Evolutionary conservation across 1,140 invertebrate species (phyloP).

Genomic region (Schlechtendalia chinensis): DNA sequence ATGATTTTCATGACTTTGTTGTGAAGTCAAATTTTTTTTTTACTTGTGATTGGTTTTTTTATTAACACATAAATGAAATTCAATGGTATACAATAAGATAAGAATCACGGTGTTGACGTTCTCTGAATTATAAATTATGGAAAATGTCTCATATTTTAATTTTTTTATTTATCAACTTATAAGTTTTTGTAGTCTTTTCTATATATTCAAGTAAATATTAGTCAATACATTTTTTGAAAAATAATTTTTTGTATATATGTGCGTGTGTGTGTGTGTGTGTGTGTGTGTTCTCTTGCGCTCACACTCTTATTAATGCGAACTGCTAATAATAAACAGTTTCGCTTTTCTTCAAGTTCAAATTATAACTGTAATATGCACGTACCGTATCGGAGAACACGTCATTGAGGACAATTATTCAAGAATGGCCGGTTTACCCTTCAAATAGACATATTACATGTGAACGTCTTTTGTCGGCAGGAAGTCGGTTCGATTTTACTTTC

Average conservation of each 20-base stretch:
- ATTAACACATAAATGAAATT: neutral
- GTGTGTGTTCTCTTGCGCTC: no score
- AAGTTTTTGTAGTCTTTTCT: neutral
- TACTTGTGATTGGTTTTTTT: no score
- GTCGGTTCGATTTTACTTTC: slow-evolving; percentile 1
- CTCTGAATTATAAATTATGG: neutral
- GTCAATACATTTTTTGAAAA: neutral
- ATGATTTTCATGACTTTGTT: no score
- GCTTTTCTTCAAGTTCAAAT: slow-evolving; percentile 12
- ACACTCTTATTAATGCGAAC: neutral
- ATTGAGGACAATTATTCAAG: slow-evolving; percentile 31
- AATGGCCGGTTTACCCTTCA: slow-evolving; percentile 15
- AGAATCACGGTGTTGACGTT: neutral
- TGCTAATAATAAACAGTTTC: neutral
- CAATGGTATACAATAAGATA: neutral
- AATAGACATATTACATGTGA: neutral
- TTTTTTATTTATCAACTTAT: neutral
- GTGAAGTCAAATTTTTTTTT: no score
- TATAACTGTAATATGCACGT: neutral
- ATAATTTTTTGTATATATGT: neutral
- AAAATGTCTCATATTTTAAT: neutral
- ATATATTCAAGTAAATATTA: neutral
- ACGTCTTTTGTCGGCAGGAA: slow-evolving; percentile 19
- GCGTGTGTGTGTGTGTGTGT: no score
- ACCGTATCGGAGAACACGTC: slow-evolving; percentile 15